Evolutionary conservation across 1,140 invertebrate species (phyloP).

Genomic region (Anthonomus grandis): DNA sequence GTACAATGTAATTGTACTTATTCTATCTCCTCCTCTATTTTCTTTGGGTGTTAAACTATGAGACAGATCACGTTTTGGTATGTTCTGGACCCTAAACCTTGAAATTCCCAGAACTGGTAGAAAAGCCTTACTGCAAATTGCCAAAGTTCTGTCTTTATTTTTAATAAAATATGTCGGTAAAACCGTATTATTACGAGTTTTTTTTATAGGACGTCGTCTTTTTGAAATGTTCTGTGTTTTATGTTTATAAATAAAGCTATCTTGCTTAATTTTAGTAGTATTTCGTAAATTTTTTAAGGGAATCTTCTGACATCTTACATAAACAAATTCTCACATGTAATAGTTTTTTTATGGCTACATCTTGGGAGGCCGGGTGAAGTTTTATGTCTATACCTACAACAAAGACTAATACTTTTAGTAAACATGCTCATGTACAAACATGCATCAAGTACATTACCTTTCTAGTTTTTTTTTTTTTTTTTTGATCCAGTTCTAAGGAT

Average conservation of each 20-base stretch:
- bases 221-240: not conserved
- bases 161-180: not conserved
- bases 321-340: not conserved
- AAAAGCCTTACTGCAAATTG: not conserved
- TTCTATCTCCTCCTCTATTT: slow-evolving; percentile 1
- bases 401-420: too few species aligned
- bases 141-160: not conserved
- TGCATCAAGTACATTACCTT: too few species aligned
- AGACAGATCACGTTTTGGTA: not conserved
- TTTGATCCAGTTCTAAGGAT: too few species aligned
- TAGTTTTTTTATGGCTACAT: slow-evolving; percentile 1
- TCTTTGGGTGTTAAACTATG: too few species aligned
- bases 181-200: not conserved
- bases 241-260: not conserved
- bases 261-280: not conserved
- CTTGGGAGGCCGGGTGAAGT: not conserved
- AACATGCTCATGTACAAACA: too few species aligned
- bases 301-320: slow-evolving; percentile 2
- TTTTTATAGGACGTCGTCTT: not conserved
- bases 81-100: slow-evolving; percentile 2
- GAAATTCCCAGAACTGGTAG: not conserved
- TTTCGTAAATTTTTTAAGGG: not conserved
- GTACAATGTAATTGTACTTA: not conserved
- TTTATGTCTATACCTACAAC: slow-evolving; percentile 1
- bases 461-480: too few species aligned